Percentiles rank a stretch among this genome's conserved stretches.
Conservation (phyloP, 1,140 invertebrate species). For the Helicoverpa zea region DNA sequence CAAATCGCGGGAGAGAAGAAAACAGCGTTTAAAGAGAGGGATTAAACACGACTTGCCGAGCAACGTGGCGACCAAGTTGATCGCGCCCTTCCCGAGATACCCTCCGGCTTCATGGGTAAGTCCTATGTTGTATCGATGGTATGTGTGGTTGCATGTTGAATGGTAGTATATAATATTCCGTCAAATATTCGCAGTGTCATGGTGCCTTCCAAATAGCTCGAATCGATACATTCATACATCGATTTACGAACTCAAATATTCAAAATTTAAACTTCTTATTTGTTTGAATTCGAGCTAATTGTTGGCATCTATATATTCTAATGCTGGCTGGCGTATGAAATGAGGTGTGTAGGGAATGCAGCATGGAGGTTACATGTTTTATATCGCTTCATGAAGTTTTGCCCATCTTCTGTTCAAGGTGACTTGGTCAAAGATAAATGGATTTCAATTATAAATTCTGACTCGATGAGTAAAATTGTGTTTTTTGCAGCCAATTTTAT, state of each 20-base stretch:
- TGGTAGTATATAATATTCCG: conserved; percentile 3
- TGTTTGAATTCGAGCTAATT: neutral
- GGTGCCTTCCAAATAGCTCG: neutral
- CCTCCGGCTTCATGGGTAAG: conserved; percentile 93
- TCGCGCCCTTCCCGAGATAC: conserved; percentile 94
- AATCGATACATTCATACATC: neutral
- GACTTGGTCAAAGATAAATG: neutral
- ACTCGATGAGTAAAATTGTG: too few species aligned
- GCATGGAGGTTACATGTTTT: conserved; percentile 22
- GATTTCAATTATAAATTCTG: neutral
- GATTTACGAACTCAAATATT: neutral
- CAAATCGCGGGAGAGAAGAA: conserved; percentile 92
- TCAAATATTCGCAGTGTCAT: neutral
- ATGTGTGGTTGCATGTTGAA: conserved; percentile 49
- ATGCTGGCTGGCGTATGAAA: neutral
- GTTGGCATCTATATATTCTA: neutral
- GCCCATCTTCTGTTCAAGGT: conserved; percentile 7
- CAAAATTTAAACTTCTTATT: too few species aligned
- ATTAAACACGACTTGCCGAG: conserved; percentile 93
- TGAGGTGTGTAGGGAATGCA: conserved; percentile 10
- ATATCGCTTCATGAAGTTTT: conserved; percentile 13
- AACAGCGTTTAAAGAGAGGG: conserved; percentile 91
- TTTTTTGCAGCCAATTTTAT: too few species aligned
- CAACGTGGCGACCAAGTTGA: conserved; percentile 94
- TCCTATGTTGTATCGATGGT: conserved; percentile 49